Evolutionary conservation across 2,888 invertebrate genomes (phyloP).

Genomic region (Diloba caeruleocephala): DNA sequence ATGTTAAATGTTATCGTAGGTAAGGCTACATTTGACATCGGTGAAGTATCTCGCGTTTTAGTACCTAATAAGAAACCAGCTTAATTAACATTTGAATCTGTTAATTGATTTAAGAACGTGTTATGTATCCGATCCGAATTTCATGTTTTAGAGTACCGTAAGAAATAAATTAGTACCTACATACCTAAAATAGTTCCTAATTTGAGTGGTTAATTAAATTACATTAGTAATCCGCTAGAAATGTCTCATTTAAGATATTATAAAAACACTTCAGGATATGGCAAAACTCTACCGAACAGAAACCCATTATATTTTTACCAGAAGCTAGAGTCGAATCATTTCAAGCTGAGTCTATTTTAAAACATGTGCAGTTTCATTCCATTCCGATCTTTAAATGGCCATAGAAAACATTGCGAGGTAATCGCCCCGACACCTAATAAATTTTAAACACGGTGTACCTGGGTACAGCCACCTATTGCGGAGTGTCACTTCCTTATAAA

Average conservation of each 20-base stretch:
- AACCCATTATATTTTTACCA: slow-evolving; percentile 10
- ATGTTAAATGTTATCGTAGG: neutral
- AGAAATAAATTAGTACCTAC: slow-evolving; percentile 1
- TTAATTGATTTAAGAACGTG: slow-evolving; percentile 62
- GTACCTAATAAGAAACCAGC: slow-evolving; percentile 54
- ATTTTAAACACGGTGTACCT: slow-evolving; percentile 41
- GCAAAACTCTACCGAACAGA: neutral
- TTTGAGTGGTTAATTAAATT: too few species aligned
- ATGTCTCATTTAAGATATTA: neutral
- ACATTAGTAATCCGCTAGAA: too few species aligned
- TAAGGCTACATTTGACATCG: slow-evolving; percentile 1
- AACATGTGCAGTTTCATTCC: slow-evolving; percentile 39
- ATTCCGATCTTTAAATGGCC: slow-evolving; percentile 29
- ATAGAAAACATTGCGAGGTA: slow-evolving; percentile 43
- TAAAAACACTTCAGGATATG: neutral
- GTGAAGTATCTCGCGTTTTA: slow-evolving; percentile 11
- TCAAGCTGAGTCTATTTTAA: slow-evolving; percentile 14
- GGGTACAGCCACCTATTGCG: slow-evolving; percentile 4
- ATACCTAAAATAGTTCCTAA: too few species aligned
- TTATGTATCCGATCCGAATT: slow-evolving; percentile 61
- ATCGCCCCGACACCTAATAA: slow-evolving; percentile 38
- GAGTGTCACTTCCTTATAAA: slow-evolving; percentile 8
- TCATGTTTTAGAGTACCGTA: slow-evolving; percentile 43
- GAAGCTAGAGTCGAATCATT: neutral
- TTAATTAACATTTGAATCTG: slow-evolving; percentile 58